These are phyloP conservation scores for Bombus waltoni DNA, from an alignment of 1,140 invertebrate species.

Conservation along the genomic window DNA sequence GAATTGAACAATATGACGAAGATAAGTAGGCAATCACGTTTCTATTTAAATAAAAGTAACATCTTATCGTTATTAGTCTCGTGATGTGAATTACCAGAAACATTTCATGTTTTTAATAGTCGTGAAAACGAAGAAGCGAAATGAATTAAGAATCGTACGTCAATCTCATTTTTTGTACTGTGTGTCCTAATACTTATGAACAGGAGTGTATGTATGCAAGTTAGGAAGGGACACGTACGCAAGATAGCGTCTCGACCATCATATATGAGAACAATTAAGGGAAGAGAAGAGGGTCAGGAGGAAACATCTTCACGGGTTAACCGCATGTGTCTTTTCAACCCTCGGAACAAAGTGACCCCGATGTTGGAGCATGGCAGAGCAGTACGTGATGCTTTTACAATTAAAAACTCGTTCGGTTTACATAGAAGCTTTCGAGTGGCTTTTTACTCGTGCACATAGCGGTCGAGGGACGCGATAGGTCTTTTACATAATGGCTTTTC, in stretches of 20 bases:
- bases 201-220: background rate
- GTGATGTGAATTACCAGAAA: too few species aligned
- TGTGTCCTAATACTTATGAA: background rate
- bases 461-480: background rate
- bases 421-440: conserved; percentile 18
- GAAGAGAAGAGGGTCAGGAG: conserved; percentile 23
- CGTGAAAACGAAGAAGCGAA: too few species aligned
- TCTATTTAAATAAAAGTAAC: too few species aligned
- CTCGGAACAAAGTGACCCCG: conserved; percentile 34
- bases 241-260: conserved; percentile 49
- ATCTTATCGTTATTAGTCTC: too few species aligned
- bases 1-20: too few species aligned
- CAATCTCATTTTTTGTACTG: background rate
- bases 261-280: conserved; percentile 58
- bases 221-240: conserved; percentile 15
- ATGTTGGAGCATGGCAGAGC: background rate
- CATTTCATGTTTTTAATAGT: too few species aligned
- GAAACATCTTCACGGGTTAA: conserved; percentile 46
- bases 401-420: conserved; percentile 54
- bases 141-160: too few species aligned
- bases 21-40: too few species aligned
- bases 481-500: conserved; percentile 49
- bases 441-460: conserved; percentile 19
- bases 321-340: conserved; percentile 54
- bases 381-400: conserved; percentile 36